Percentiles rank a stretch among this genome's conserved stretches.
Conservation (phyloP, 2,797 vertebrate species). For the Hippopotamyrus pictus region DNA sequence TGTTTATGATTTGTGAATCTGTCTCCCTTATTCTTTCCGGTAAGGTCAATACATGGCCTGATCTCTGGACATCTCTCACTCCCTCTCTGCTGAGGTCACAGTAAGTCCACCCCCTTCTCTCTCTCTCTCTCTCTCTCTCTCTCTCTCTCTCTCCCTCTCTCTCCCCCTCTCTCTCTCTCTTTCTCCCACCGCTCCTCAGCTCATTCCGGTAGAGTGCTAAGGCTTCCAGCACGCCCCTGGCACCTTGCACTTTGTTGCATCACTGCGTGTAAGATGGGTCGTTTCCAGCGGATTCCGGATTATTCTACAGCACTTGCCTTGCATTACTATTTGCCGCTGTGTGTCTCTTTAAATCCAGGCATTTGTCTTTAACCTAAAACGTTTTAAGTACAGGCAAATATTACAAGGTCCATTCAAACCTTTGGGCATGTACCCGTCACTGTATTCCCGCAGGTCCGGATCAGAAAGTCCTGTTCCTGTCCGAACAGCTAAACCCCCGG, state of each 20-base stretch:
- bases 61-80: neutral
- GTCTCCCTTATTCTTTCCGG: neutral
- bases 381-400: constrained; percentile 2
- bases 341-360: neutral
- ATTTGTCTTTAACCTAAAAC: constrained; percentile 1
- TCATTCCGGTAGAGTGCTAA: neutral
- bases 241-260: constrained; percentile 9
- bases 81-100: neutral
- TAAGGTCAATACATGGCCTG: neutral
- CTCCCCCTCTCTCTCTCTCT: neutral
- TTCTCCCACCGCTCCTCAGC: neutral
- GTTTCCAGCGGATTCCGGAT: neutral
- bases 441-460: neutral
- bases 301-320: neutral
- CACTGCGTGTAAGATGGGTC: neutral
- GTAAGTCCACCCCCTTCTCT: neutral
- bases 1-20: neutral
- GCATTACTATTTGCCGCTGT: neutral
- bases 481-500: neutral
- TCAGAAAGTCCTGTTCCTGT: neutral
- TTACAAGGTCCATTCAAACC: neutral
- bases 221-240: neutral
- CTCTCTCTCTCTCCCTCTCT: neutral
- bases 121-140: neutral
- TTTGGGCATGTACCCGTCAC: neutral